Evolutionary conservation across 1,140 invertebrate genomes (phyloP), one percentile per base, ranked within the genome.

Genomic region (Lepidurus apus): DNA sequence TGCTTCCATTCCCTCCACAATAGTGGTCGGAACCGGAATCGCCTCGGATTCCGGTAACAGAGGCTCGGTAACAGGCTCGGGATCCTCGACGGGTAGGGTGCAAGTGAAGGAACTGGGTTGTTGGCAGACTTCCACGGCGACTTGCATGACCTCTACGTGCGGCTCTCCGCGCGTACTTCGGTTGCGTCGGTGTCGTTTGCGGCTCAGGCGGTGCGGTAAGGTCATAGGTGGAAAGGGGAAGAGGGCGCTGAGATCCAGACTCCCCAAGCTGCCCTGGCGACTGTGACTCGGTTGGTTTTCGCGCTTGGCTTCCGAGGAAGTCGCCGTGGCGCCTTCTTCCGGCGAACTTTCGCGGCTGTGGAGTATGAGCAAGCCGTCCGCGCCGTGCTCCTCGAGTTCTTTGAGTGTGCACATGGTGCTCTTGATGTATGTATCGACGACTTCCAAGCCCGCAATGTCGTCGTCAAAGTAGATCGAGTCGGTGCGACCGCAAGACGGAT

Each of bases 401-500:
- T 79, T 74, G 8, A 74, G 73, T n/a, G 75, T 24, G 8, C 44
- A 74, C 26, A 79, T 34, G 8, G 17, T 73, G 26, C 74, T 73
- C 24, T 80, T 78, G 45, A 80, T 74, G 76, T 80, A 77, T 8
- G 77, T 74, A 24, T 79, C 77, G 43, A 79, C 77, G 17, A 78
- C 74, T 44, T 77, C 76, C 42, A 80, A 88, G 77, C 89, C 87
- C 1, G 89, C 88, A 81, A n/a, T 74, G 26, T 81, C 47, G 75
- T 82, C 80, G 44, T 94, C 92, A 82, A 92, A 90, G 2, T 90
- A 87, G 78, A 89, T 87, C 1, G 93, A 93, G 82, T 95, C 93
- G 78, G 91, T 91, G 17, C 91, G 86, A 0, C 92, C 91, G 85
- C 93, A 95, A 0, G 92, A 93, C 10, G 95, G 94, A 80, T 91